Percentiles rank a stretch among this genome's conserved stretches.
These are phyloP conservation scores for Lepus americanus DNA, from an alignment of 2,113 vertebrate genomes.

Conservation along the genomic window DNA sequence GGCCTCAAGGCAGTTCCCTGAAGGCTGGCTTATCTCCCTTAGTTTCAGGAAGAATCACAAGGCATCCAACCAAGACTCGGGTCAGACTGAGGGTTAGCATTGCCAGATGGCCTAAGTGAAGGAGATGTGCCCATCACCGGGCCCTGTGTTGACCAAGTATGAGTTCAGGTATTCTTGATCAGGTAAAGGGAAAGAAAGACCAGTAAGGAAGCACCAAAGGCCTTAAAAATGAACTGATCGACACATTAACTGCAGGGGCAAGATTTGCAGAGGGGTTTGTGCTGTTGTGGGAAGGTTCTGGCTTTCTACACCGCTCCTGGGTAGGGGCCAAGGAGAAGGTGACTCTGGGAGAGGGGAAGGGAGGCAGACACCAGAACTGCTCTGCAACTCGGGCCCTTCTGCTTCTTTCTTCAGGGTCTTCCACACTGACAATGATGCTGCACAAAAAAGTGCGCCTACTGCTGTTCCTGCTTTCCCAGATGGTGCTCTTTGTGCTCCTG, in stretches of 20 bases:
- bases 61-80: background rate
- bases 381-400: constrained; percentile 21
- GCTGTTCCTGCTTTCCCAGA: constrained; percentile 67
- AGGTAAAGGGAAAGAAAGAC: background rate
- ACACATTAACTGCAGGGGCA: background rate
- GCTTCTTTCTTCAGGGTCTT: constrained; percentile 31
- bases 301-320: background rate
- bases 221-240: background rate
- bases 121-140: background rate
- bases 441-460: background rate
- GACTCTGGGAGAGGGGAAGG: background rate
- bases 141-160: background rate
- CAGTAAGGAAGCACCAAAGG: background rate
- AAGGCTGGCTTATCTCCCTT: background rate
- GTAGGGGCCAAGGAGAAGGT: background rate
- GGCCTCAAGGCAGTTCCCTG: background rate
- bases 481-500: background rate
- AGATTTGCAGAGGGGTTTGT: background rate
- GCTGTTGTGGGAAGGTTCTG: background rate
- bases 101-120: background rate
- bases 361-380: background rate
- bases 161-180: background rate
- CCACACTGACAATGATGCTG: background rate
- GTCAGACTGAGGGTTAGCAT: background rate
- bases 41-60: background rate